Conservation (phyloP, 2,797 vertebrate genomes). For the Hyperoplus immaculatus region DNA sequence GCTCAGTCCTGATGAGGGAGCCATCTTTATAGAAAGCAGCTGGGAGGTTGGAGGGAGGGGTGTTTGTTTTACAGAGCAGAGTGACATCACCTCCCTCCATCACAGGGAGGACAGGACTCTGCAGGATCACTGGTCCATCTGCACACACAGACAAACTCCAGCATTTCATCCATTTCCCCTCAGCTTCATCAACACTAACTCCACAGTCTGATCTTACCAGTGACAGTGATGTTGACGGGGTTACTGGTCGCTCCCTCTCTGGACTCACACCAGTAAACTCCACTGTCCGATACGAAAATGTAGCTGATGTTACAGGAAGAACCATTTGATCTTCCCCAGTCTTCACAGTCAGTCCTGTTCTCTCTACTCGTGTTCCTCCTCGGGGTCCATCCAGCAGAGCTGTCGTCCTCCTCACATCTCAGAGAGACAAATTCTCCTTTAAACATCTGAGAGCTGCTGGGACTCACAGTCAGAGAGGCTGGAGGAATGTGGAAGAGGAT, state of each 20-base stretch:
- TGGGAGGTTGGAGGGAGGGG: too few relatives aligned
- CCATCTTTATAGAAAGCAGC: too few relatives aligned
- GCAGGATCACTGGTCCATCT: too few relatives aligned
- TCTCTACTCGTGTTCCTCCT: slow-evolving; percentile 15
- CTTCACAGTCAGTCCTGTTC: not conserved
- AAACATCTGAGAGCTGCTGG: slow-evolving; percentile 39
- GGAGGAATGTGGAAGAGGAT: not conserved
- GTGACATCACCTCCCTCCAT: too few relatives aligned
- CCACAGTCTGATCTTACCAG: slow-evolving; percentile 6
- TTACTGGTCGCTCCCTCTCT: slow-evolving; percentile 13
- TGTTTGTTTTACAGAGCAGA: too few relatives aligned
- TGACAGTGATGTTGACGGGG: slow-evolving; percentile 23
- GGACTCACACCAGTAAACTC: slow-evolving; percentile 48
- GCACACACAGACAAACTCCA: too few relatives aligned
- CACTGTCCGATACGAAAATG: too few relatives aligned
- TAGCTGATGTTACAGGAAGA: not conserved
- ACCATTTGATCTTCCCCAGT: not conserved
- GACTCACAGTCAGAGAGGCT: slow-evolving; percentile 24
- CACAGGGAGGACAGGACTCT: too few relatives aligned
- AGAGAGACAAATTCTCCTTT: slow-evolving; percentile 4
- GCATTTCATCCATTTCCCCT: too few relatives aligned
- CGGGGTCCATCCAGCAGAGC: slow-evolving; percentile 20
- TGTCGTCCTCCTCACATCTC: slow-evolving; percentile 8
- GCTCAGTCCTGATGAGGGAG: too few relatives aligned
- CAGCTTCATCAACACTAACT: too few relatives aligned